A percentile compares a stretch with the other conserved stretches of the same genome.
Evolutionary conservation across 37 sponge, comb jelly and placozoan species (phyloP).

Genomic region (Theonella swinhoei): DNA sequence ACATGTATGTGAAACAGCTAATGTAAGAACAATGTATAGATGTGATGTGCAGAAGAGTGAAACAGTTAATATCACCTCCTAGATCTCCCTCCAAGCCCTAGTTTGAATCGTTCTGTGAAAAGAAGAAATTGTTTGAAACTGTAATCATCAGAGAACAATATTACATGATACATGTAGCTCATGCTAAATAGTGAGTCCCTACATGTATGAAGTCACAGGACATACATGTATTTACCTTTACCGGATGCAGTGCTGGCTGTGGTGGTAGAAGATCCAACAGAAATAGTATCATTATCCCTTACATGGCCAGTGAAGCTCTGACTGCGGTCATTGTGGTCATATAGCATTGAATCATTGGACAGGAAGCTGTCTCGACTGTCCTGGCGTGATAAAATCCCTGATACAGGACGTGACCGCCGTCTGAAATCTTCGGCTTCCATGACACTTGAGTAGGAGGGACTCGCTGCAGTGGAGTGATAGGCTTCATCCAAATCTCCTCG

Average conservation of each 20-base stretch:
- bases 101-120: too few species aligned
- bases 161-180: too few species aligned
- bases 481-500: too few species aligned
- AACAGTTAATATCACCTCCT: too few species aligned
- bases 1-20: too few species aligned
- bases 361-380: neutral
- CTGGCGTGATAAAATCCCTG: neutral
- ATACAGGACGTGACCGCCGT: neutral
- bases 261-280: neutral
- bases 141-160: too few species aligned
- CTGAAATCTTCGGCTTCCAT: neutral
- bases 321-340: neutral
- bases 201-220: too few species aligned
- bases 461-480: neutral
- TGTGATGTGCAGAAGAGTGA: too few species aligned
- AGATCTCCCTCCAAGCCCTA: too few species aligned
- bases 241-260: neutral
- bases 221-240: neutral
- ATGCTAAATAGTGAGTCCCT: too few species aligned
- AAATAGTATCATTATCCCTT: neutral
- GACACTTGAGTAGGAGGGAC: neutral
- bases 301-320: neutral
- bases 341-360: neutral
- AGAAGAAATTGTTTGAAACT: too few species aligned
- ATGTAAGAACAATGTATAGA: too few species aligned